Evolutionary conservation across 2,888 invertebrate species (phyloP), one percentile per base, ranked within the genome.

Genomic region (Microchrysa polita): DNA sequence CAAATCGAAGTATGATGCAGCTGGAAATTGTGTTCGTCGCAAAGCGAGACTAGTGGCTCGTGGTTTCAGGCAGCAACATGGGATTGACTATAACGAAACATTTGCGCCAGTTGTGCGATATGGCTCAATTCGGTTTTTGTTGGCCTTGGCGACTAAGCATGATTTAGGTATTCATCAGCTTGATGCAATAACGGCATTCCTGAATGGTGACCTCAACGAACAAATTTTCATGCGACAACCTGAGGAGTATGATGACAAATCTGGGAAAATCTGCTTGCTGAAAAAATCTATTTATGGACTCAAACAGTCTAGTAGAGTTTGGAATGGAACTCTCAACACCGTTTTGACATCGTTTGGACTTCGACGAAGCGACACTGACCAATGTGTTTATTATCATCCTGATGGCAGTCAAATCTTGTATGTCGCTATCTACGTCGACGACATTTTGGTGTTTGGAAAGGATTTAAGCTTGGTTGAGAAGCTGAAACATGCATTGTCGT

Each of bases 261-360:
- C 72, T 59, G 67, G 42, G 22, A 67, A 57, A 16, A 75, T 77
- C 1, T 76, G 76, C 67, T 72, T 72, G 55, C 61, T 78, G 7
- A 73, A 74, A 7, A 74, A 76, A 69, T 65, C 73, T 10, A 16
- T 78, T 20, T 78, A 78, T 73, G 77, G 77, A 4, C 65, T 78
- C 1, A 77, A 77, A 72, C 77, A 77, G 67, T 74, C 77, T 1
- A 73, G 72, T 34, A 67, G 77, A 20, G n/a, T 63, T 12, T 77
- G 76, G 77, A 77, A 77, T 42, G 48, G 59, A 20, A 73, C 72
- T 44, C 42, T 76, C 16, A 72, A 74, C 48, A 12, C 67, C 42
- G 53, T 65, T 20, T 42, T 77, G 1, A 42, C 72, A 34, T 22
- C 12, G 34, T 67, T 74, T 72, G 75, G 67, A 12, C 18, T 40